These are phyloP conservation scores for Seriola aureovittata DNA, from an alignment of 2,113 vertebrate genomes.

Conservation along the genomic window DNA sequence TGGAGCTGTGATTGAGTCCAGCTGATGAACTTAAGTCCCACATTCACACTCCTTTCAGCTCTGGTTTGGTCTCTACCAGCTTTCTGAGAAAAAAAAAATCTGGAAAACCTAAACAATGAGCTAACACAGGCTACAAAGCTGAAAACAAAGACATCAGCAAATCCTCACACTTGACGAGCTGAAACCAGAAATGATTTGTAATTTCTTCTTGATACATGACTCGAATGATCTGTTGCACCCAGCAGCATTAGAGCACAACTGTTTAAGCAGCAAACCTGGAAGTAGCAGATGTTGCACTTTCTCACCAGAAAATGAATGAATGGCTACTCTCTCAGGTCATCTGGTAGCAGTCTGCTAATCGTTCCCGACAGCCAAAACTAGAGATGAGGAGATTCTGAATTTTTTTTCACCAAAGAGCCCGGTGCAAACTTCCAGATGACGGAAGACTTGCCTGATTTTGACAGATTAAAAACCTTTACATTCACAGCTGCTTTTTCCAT, in stretches of 20 bases:
- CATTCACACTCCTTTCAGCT: neutral
- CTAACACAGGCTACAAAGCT: neutral
- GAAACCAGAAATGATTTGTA: neutral
- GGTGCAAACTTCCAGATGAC: neutral
- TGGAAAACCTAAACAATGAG: neutral
- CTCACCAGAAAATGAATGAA: neutral
- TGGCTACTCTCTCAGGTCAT: constrained; percentile 13
- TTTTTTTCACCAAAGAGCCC: constrained; percentile 5
- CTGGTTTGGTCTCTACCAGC: neutral
- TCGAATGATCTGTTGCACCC: neutral
- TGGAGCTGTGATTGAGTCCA: neutral
- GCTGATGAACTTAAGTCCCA: neutral
- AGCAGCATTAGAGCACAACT: neutral
- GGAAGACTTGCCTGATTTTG: neutral
- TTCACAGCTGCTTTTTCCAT: neutral
- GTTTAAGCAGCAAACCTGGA: constrained; percentile 13
- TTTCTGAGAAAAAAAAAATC: neutral
- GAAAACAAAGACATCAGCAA: neutral
- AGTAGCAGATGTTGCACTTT: constrained; percentile 29
- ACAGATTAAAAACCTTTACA: neutral
- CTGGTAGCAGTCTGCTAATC: constrained; percentile 19
- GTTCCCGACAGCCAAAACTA: constrained; percentile 6
- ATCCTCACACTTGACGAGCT: too few relatives aligned
- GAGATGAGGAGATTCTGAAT: constrained; percentile 18
- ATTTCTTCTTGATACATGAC: neutral